phyloP scores from a whole-genome alignment of 2,113 vertebrate species.

The Collichthys lucidus region DNA sequence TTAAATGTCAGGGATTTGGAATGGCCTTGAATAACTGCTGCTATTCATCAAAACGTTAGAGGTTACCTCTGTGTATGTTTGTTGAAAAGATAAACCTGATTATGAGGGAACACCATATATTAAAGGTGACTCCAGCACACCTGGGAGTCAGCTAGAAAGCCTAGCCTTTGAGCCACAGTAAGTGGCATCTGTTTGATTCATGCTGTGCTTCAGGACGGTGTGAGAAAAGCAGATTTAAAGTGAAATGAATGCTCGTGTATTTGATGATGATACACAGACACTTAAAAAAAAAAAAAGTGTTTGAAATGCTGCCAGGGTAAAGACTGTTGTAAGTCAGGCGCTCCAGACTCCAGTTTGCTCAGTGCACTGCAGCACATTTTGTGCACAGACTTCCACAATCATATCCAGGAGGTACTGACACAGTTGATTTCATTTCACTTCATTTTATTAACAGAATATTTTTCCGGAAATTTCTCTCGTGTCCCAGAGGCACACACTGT shows the following conservation, averaged over 20 bases:
- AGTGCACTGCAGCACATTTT: slow-evolving; percentile 14
- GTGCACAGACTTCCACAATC: not conserved
- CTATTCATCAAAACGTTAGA: slow-evolving; percentile 16
- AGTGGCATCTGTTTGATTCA: not conserved
- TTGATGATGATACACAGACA: not conserved
- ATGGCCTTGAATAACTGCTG: not conserved
- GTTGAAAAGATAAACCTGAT: slow-evolving; percentile 11
- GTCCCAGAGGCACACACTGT: not conserved
- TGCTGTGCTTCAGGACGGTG: not conserved
- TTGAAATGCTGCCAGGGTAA: slow-evolving; percentile 14
- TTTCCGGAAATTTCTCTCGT: not conserved
- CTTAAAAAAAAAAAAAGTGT: not conserved
- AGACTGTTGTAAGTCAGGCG: slow-evolving; percentile 2
- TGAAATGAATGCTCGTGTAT: not conserved
- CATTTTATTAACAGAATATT: not conserved
- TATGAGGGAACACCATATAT: not conserved
- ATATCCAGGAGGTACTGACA: slow-evolving; percentile 11
- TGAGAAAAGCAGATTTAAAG: not conserved
- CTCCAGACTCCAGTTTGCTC: not conserved
- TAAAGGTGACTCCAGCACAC: not conserved
- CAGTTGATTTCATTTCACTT: slow-evolving; percentile 19
- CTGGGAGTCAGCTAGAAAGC: slow-evolving; percentile 8
- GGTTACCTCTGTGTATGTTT: slow-evolving; percentile 19
- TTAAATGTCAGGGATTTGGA: slow-evolving; percentile 60
- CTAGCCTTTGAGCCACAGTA: slow-evolving; percentile 5